Conservation (phyloP, 2,113 vertebrate species). For the Tupaia chinensis region DNA sequence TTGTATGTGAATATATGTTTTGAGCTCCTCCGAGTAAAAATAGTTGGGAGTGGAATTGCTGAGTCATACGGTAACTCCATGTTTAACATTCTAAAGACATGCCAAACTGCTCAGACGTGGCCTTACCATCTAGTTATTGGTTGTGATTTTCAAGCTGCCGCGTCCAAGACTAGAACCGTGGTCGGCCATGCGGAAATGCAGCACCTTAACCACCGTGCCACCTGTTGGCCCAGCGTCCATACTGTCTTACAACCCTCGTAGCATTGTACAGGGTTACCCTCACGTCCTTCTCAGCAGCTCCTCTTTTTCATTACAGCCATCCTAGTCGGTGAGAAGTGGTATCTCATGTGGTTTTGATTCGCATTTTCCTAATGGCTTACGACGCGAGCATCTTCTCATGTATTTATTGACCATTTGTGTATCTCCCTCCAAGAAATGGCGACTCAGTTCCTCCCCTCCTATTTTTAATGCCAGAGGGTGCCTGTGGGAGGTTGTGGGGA, state of each 20-base stretch:
- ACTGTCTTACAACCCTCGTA: background rate
- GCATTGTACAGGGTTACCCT: background rate
- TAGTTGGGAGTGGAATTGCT: background rate
- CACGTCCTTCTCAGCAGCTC: background rate
- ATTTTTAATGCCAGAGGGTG: background rate
- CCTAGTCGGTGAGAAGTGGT: background rate
- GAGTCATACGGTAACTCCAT: background rate
- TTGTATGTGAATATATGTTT: background rate
- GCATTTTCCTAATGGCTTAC: background rate
- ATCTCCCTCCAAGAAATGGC: background rate
- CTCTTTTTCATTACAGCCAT: background rate
- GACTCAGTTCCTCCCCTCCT: background rate
- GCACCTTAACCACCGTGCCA: no score
- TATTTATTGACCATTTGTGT: background rate
- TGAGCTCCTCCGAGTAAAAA: background rate
- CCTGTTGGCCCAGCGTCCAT: no score
- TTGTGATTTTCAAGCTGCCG: no score
- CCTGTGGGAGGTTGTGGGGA: no score
- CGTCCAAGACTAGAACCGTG: no score
- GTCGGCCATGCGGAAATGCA: no score
- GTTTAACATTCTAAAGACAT: background rate
- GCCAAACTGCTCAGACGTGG: background rate
- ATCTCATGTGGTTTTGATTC: background rate
- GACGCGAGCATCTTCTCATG: background rate
- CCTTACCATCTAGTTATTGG: background rate